Conservation (phyloP, 92 coral and sea anemone species). For the Porites cylindrica region DNA sequence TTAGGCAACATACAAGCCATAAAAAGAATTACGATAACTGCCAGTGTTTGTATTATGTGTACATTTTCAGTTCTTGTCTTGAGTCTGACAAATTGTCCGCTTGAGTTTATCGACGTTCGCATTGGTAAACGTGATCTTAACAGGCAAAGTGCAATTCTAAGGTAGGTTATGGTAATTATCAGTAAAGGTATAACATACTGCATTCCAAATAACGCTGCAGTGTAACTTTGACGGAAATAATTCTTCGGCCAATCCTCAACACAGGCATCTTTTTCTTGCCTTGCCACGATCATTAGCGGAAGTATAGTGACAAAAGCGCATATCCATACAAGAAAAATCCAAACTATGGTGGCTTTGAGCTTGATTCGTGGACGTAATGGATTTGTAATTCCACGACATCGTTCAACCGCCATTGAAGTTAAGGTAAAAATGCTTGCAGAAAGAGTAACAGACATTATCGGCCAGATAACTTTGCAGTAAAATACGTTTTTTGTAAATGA, state of each 20-base stretch:
- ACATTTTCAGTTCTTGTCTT: constrained; percentile 72
- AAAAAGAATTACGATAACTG: constrained; percentile 83
- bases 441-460: constrained; percentile 84
- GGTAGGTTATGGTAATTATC: constrained; percentile 79
- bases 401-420: constrained; percentile 81
- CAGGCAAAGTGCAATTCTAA: constrained; percentile 73
- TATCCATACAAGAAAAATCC: constrained; percentile 66
- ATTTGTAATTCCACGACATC: constrained; percentile 79
- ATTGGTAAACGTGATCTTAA: constrained; percentile 63
- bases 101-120: constrained; percentile 74
- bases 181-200: constrained; percentile 88
- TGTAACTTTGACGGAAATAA: constrained; percentile 69
- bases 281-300: constrained; percentile 76
- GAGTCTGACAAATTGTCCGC: constrained; percentile 71
- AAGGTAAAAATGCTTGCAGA: constrained; percentile 79
- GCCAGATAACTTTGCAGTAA: constrained; percentile 88
- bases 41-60: constrained; percentile 86
- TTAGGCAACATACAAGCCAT: constrained; percentile 91
- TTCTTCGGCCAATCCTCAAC: constrained; percentile 79
- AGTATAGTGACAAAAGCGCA: constrained; percentile 61
- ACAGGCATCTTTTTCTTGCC: constrained; percentile 56
- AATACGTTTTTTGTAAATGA: constrained; percentile 62
- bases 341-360: constrained; percentile 49
- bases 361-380: constrained; percentile 81
- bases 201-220: constrained; percentile 78